phyloP scores from a whole-genome alignment of 1,140 invertebrate species.

The Lucilia sericata region DNA sequence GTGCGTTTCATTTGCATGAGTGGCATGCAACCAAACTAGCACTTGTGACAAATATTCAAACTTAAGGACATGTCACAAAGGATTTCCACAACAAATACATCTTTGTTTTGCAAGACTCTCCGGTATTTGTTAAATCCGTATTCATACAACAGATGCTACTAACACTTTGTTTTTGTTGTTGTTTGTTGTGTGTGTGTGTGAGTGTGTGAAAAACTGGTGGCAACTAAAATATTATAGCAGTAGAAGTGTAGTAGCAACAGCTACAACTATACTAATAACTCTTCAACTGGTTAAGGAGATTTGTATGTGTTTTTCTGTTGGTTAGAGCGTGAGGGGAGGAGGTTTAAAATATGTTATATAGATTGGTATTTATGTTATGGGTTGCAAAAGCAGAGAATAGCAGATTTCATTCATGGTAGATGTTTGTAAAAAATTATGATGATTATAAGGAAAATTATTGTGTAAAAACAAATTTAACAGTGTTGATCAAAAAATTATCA shows the following conservation, averaged over 20 bases:
- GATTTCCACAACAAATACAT: conserved; percentile 40
- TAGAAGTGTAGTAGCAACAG: not conserved
- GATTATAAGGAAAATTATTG: not conserved
- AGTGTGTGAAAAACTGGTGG: not conserved
- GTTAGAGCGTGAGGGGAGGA: too few species aligned
- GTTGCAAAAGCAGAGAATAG: not conserved
- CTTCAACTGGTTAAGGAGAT: not conserved
- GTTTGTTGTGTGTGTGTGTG: too few species aligned
- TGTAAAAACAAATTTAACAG: conserved; percentile 4
- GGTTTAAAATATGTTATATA: too few species aligned
- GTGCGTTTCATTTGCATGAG: not conserved
- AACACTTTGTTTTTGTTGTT: not conserved
- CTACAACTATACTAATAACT: not conserved
- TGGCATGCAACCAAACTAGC: conserved; percentile 28
- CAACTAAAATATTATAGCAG: not conserved
- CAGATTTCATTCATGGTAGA: not conserved
- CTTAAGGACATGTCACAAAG: conserved; percentile 42
- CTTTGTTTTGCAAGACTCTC: conserved; percentile 26
- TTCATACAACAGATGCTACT: conserved; percentile 38
- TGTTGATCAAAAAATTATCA: not conserved
- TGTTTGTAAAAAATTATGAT: conserved; percentile 1
- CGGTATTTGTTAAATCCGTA: conserved; percentile 25
- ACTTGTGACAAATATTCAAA: conserved; percentile 41
- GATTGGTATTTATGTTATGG: not conserved
- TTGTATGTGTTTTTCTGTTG: not conserved